Conservation (phyloP, 2,113 vertebrate genomes). For the Phylloscopus trochiloides region DNA sequence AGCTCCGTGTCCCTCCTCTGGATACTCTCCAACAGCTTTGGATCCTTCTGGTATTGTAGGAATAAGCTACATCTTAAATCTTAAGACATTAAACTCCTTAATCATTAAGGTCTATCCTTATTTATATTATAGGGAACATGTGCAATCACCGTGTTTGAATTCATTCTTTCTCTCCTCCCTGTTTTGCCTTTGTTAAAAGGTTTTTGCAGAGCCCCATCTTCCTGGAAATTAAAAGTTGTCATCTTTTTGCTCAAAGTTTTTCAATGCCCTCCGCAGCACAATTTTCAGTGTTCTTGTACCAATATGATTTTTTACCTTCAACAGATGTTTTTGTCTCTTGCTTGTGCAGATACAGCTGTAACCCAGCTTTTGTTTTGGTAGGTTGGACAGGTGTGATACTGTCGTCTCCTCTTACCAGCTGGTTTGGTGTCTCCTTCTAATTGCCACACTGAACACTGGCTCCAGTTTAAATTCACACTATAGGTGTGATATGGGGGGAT, state of each 20-base stretch:
- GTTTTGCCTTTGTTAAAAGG: background rate
- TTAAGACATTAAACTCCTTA: background rate
- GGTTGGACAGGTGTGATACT: background rate
- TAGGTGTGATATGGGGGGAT: background rate
- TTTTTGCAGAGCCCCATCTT: background rate
- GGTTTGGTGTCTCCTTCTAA: background rate
- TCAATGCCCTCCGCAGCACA: rapidly evolving
- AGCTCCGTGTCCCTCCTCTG: background rate
- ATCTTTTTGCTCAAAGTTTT: background rate
- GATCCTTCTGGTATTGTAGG: background rate
- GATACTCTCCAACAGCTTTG: background rate
- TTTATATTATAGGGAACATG: background rate
- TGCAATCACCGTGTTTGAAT: background rate
- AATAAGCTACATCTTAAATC: background rate
- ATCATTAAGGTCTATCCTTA: background rate
- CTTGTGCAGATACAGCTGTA: background rate
- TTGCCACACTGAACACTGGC: background rate
- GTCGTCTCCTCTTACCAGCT: background rate
- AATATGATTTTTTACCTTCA: rapidly evolving
- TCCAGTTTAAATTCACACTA: background rate
- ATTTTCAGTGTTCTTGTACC: background rate
- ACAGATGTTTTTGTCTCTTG: background rate
- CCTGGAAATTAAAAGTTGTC: background rate
- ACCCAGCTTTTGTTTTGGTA: background rate
- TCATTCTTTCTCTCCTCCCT: background rate